These are phyloP conservation scores for Nasonia oneida DNA, from an alignment of 2,888 invertebrate species.

Conservation along the genomic window DNA sequence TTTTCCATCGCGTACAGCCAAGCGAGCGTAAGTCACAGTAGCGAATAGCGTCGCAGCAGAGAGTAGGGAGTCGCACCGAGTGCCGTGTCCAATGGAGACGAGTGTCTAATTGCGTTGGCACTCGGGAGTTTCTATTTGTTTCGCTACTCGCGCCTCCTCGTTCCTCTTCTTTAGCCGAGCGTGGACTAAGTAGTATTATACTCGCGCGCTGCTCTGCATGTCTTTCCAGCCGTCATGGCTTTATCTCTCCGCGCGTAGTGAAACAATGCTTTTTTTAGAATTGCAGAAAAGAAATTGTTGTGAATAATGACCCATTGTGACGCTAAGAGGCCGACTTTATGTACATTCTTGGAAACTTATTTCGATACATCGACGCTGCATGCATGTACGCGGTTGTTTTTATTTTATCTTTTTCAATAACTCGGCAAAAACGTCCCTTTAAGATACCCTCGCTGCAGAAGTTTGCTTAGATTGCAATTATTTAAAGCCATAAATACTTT, in stretches of 20 bases:
- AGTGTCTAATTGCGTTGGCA: conserved; percentile 49
- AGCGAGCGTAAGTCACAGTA: not conserved
- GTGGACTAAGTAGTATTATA: not conserved
- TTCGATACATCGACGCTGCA: not conserved
- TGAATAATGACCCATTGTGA: conserved; percentile 39
- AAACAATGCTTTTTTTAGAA: conserved; percentile 42
- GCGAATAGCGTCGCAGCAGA: conserved; percentile 12
- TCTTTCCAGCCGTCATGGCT: not conserved
- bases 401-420: not conserved
- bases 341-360: not conserved
- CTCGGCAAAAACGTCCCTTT: not conserved
- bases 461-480: not conserved
- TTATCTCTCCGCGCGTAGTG: not conserved
- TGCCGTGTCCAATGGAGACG: conserved; percentile 49
- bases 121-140: conserved; percentile 36
- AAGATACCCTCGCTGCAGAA: not conserved
- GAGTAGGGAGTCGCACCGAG: conserved; percentile 13
- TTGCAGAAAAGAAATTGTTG: conserved; percentile 46
- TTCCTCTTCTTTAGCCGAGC: conserved; percentile 45
- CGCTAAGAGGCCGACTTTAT: not conserved
- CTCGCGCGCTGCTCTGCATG: not conserved
- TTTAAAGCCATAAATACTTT: conserved; percentile 27
- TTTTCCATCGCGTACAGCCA: not conserved
- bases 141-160: not conserved
- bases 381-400: not conserved